phyloP scores from a whole-genome alignment of 2,888 invertebrate species.

The Linyphia triangularis region DNA sequence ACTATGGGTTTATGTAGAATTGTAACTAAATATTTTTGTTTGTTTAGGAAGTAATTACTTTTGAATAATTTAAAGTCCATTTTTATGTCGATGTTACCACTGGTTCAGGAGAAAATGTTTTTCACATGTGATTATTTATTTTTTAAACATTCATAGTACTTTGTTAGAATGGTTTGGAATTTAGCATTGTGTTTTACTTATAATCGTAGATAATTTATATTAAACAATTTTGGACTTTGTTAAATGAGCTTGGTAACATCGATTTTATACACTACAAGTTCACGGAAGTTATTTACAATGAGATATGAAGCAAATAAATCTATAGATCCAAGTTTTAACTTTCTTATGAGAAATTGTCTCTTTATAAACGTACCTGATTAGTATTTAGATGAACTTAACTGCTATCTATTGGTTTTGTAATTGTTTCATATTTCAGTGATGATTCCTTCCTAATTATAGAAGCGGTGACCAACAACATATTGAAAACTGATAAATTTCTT shows the following conservation, averaged over 20 bases:
- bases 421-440: conserved; percentile 1
- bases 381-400: not conserved
- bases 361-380: conserved; percentile 35
- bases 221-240: not conserved
- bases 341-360: not conserved
- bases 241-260: conserved; percentile 44
- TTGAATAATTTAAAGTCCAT: conserved; percentile 14
- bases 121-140: not conserved
- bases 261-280: not conserved
- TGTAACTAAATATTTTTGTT: conserved; percentile 38
- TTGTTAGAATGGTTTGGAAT: conserved; percentile 1
- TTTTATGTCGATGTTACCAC: conserved; percentile 56
- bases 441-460: not conserved
- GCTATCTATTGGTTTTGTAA: not conserved
- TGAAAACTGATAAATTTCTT: too few relatives aligned
- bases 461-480: not conserved
- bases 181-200: not conserved
- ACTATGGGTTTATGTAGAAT: conserved; percentile 47
- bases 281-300: not conserved
- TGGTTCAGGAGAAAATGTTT: not conserved
- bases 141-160: not conserved
- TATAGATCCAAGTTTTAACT: not conserved
- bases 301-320: conserved; percentile 12
- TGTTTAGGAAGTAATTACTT: conserved; percentile 23
- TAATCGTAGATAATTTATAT: not conserved